Conservation (phyloP, 2,888 invertebrate species). For the Petrophora chlorosata region DNA sequence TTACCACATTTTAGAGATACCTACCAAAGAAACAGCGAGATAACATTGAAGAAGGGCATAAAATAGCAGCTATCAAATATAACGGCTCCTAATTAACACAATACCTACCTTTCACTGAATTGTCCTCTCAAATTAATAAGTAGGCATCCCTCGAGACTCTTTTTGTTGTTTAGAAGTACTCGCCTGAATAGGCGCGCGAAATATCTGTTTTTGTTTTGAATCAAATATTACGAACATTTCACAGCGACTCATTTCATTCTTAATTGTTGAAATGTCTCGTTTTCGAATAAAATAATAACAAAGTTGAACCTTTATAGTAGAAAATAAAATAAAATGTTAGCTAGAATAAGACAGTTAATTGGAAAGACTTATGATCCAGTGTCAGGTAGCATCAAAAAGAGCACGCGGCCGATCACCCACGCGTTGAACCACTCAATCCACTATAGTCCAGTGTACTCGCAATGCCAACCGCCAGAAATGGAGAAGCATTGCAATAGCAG, state of each 20-base stretch:
- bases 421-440: too few relatives aligned
- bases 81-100: conserved; percentile 32
- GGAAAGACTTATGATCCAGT: too few relatives aligned
- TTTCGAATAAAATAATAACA: neutral
- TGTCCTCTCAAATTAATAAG: conserved; percentile 23
- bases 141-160: conserved; percentile 15
- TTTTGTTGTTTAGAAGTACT: too few relatives aligned
- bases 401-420: too few relatives aligned
- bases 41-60: conserved; percentile 14
- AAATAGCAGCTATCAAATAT: conserved; percentile 28
- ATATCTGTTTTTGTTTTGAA: conserved; percentile 11
- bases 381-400: too few relatives aligned
- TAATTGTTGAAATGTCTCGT: neutral
- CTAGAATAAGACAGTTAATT: too few relatives aligned
- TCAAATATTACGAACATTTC: conserved; percentile 5
- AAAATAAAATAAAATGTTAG: neutral
- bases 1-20: neutral
- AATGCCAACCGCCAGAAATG: too few relatives aligned
- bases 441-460: too few relatives aligned
- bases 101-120: conserved; percentile 33
- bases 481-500: too few relatives aligned
- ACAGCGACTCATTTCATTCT: neutral
- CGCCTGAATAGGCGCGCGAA: conserved; percentile 16
- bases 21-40: conserved; percentile 9
- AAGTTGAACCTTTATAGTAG: neutral